Evolutionary conservation across 2,113 vertebrate genomes (phyloP), one percentile per base, ranked within the genome.

Genomic region (Serilophus lunatus): DNA sequence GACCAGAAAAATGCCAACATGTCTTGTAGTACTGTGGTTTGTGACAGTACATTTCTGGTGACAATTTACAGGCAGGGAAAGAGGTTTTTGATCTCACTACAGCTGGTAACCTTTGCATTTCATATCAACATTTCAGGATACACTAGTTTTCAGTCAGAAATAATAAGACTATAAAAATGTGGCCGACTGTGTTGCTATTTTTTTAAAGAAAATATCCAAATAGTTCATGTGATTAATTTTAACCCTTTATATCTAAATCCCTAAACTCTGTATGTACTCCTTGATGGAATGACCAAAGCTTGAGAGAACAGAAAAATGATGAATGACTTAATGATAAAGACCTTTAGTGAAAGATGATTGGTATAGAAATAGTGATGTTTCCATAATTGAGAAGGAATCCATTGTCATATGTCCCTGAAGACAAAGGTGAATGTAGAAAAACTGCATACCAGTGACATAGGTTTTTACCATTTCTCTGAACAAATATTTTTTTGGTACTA

Each of bases 1-100:
- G 75, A 96, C 79, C 75, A 91, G 71, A 92, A 87, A 96, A 90
- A 94, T 90, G 88, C 59, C 85, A 95, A 12, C 88, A 61, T 61
- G 63, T 88, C 85, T 96, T 88, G 56, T 12, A 83, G 40, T 64
- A 68, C 75, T 90, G 68, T 93, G 68, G 60, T 94, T 64, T 83
- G 36, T 93, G 84, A 82, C 56, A 60, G 75, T 56, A 92, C 31
- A 56, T 78, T 92, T 95, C 78, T 93, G 64, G 64, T 75, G 92
- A 28, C 66, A 92, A 57, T 91, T 91, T 95, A 76, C 47, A 74
- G 59, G 35, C 76, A 86, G 36, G 9, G 64, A 81, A 83, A 86
- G 66, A 90, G 33, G 44, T 70, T 68, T 92, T 93, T 96, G 79
- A 88, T 94, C 79, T 92, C 76, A 33, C 56, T 88, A 38, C 22